Evolutionary conservation across 1,140 invertebrate species (phyloP).

Genomic region (Bombus waltoni): DNA sequence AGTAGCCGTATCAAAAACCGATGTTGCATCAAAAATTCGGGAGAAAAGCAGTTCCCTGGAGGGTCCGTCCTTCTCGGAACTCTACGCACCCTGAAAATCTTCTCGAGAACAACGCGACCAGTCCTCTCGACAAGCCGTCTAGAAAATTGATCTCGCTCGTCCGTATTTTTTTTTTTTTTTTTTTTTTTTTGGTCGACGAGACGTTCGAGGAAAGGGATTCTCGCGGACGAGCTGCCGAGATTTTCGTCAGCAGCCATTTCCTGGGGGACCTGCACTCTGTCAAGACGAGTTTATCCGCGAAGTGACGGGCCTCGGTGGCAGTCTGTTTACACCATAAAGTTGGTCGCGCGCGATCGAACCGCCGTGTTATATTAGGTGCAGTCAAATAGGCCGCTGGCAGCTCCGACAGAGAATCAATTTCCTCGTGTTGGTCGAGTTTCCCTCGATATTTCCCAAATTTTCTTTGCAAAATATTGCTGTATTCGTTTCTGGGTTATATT

Average conservation of each 20-base stretch:
- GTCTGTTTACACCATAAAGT: slow-evolving; percentile 68
- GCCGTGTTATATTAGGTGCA: slow-evolving; percentile 64
- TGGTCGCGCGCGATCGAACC: slow-evolving; percentile 61
- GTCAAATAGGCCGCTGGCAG: slow-evolving; percentile 55
- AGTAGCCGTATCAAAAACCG: background rate
- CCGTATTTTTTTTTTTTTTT: background rate
- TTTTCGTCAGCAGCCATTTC: slow-evolving; percentile 61
- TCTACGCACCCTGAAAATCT: background rate
- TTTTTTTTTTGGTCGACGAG: background rate
- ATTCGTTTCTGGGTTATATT: too few species aligned
- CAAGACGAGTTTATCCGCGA: slow-evolving; percentile 67
- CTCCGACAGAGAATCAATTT: slow-evolving; percentile 9
- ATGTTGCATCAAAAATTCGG: background rate
- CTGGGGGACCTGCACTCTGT: slow-evolving; percentile 68
- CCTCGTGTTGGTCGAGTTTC: slow-evolving; percentile 52
- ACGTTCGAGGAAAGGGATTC: slow-evolving; percentile 55
- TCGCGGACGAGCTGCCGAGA: slow-evolving; percentile 44
- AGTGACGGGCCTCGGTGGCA: slow-evolving; percentile 53
- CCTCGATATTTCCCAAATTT: background rate
- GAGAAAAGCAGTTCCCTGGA: background rate
- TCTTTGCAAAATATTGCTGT: too few species aligned
- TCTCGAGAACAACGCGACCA: background rate
- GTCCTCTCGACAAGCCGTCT: background rate
- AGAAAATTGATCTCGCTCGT: slow-evolving; percentile 49
- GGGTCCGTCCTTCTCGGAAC: slow-evolving; percentile 2